phyloP scores from a whole-genome alignment of 2,113 vertebrate species.

The Oxyura jamaicensis region DNA sequence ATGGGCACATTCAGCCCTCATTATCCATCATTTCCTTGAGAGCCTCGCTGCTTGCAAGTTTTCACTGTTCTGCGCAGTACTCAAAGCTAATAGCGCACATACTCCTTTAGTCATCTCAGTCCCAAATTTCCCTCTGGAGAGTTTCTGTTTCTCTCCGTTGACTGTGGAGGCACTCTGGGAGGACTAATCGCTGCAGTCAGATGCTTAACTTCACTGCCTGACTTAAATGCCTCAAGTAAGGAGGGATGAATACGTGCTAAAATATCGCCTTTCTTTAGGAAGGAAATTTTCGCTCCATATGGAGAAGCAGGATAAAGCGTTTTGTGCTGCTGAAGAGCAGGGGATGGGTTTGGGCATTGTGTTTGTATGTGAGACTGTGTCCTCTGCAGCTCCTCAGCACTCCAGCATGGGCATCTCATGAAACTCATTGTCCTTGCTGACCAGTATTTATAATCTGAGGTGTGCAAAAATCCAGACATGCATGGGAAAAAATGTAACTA shows the following conservation, averaged over 20 bases:
- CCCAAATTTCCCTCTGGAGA: neutral
- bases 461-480: neutral
- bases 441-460: neutral
- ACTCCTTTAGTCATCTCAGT: neutral
- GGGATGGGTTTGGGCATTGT: neutral
- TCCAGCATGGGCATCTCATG: neutral
- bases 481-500: neutral
- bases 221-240: neutral
- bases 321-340: neutral
- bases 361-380: neutral
- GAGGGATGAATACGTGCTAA: neutral
- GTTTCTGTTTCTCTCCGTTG: neutral
- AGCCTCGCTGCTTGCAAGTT: conserved; percentile 20
- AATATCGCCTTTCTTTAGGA: neutral
- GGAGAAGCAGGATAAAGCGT: neutral
- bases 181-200: neutral
- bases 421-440: neutral
- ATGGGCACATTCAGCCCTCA: conserved; percentile 20
- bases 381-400: neutral
- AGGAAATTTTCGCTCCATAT: neutral
- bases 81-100: neutral
- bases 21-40: neutral
- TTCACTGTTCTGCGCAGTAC: conserved; percentile 40
- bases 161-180: neutral
- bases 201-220: neutral